phyloP scores from a whole-genome alignment of 1,140 invertebrate genomes.

The Cydia fagiglandana region DNA sequence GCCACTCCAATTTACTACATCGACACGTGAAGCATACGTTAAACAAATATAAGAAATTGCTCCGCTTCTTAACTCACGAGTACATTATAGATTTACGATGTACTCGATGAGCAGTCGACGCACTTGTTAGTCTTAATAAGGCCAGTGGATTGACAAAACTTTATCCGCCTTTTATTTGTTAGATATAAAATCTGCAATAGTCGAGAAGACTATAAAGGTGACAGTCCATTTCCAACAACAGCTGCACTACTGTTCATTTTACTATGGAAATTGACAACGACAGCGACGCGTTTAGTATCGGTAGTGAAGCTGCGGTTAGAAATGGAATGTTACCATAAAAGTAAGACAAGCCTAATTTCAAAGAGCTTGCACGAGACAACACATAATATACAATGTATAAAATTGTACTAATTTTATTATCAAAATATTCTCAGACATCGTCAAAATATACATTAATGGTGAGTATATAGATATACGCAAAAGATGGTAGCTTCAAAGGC shows the following conservation, averaged over 20 bases:
- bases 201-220: too few relatives aligned
- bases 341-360: too few relatives aligned
- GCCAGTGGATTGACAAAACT: background rate
- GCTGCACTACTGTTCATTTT: too few relatives aligned
- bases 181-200: too few relatives aligned
- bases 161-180: background rate
- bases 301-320: too few relatives aligned
- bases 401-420: background rate
- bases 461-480: conserved; percentile 44
- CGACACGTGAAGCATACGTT: conserved; percentile 62
- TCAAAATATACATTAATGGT: conserved; percentile 40
- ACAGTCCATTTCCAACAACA: too few relatives aligned
- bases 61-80: conserved; percentile 35
- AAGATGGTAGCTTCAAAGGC: conserved; percentile 62
- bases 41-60: conserved; percentile 55
- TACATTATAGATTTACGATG: conserved; percentile 32
- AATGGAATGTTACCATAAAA: too few relatives aligned
- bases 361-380: background rate
- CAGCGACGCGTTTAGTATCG: too few relatives aligned
- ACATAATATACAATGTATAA: background rate
- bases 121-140: background rate
- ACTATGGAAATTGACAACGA: too few relatives aligned
- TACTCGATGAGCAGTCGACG: background rate
- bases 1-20: conserved; percentile 62
- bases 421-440: background rate